A percentile compares a stretch with the other conserved stretches of the same genome.
Conservation (phyloP, 2,113 vertebrate genomes). For the Geothlypis trichas region DNA sequence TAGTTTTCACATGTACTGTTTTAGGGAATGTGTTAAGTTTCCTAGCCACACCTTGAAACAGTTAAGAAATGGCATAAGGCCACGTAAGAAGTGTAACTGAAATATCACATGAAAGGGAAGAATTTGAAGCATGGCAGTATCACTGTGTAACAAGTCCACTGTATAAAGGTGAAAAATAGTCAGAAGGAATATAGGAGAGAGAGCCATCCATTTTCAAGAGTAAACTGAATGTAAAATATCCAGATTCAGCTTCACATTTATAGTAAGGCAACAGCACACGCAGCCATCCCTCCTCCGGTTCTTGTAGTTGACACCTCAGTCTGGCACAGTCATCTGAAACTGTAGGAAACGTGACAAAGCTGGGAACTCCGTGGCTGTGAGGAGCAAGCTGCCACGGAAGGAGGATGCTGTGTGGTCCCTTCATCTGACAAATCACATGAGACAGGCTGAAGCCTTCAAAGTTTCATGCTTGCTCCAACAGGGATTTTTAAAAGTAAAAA, state of each 20-base stretch:
- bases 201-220: constrained; percentile 19
- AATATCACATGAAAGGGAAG: neutral
- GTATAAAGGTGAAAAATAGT: neutral
- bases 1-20: neutral
- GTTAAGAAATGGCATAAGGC: neutral
- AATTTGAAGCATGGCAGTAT: neutral
- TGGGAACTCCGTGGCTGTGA: neutral
- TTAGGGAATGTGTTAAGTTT: neutral
- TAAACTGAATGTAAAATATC: constrained; percentile 24
- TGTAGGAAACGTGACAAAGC: neutral
- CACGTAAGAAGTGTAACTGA: constrained; percentile 16
- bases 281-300: neutral
- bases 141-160: neutral
- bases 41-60: constrained; percentile 27
- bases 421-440: neutral
- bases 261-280: constrained; percentile 9
- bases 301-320: constrained; percentile 24
- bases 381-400: neutral
- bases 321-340: constrained; percentile 1
- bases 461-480: neutral
- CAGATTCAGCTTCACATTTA: constrained; percentile 23
- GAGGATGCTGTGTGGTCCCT: neutral
- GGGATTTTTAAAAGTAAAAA: constrained; percentile 1
- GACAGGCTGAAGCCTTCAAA: neutral
- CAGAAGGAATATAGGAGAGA: constrained; percentile 8